Evolutionary conservation across 2,888 invertebrate genomes (phyloP).

Genomic region (Anarsia innoxiella): DNA sequence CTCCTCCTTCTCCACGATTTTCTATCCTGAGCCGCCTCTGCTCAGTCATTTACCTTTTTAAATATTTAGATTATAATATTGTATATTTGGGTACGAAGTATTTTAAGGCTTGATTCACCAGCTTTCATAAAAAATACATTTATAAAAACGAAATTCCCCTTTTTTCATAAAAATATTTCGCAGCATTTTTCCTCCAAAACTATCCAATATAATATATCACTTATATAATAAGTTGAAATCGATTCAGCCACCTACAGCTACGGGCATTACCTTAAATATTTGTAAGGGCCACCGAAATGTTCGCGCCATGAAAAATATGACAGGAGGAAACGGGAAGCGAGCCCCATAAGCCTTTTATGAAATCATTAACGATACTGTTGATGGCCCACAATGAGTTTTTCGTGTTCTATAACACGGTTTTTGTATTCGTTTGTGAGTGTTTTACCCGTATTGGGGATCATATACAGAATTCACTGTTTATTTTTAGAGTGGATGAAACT

Average conservation of each 20-base stretch:
- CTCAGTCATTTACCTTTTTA: too few relatives aligned
- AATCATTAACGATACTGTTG: conserved; percentile 64
- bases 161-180: too few relatives aligned
- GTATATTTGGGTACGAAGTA: too few relatives aligned
- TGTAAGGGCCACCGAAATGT: conserved; percentile 53
- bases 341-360: conserved; percentile 64
- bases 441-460: conserved; percentile 19
- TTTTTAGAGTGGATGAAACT: conserved; percentile 9
- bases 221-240: conserved; percentile 16
- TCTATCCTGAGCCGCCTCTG: too few relatives aligned
- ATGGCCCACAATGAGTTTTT: conserved; percentile 47
- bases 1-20: too few relatives aligned
- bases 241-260: conserved; percentile 15
- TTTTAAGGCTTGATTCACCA: too few relatives aligned
- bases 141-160: too few relatives aligned
- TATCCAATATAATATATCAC: too few relatives aligned
- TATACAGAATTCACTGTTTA: conserved; percentile 11
- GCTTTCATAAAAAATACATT: too few relatives aligned
- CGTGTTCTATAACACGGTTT: conserved; percentile 38
- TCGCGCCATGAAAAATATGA: conserved; percentile 60
- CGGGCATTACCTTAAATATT: conserved; percentile 31
- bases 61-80: too few relatives aligned
- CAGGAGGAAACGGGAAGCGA: conserved; percentile 51
- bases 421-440: conserved; percentile 36
- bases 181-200: too few relatives aligned